Conservation (phyloP, 2,797 vertebrate species). For the Sphaeramia orbicularis region DNA sequence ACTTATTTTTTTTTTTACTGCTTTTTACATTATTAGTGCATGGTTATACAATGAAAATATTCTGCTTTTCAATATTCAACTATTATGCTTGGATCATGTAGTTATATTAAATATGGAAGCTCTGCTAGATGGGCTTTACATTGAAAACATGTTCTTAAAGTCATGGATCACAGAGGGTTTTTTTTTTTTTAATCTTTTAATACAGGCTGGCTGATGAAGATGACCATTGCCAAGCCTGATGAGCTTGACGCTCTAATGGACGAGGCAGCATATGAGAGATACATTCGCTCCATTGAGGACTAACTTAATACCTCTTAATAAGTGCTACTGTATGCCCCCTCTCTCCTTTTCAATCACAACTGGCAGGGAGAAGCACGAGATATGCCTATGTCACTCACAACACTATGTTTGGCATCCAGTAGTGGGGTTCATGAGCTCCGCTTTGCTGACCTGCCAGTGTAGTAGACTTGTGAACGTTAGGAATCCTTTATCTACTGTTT, state of each 20-base stretch:
- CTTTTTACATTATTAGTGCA: not conserved
- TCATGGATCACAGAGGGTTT: not conserved
- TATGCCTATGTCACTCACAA: slow-evolving; percentile 44
- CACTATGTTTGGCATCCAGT: slow-evolving; percentile 36
- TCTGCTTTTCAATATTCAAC: no score
- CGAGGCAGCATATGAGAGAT: slow-evolving; percentile 94
- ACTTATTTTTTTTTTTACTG: not conserved
- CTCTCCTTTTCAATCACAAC: slow-evolving; percentile 44
- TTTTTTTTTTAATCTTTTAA: slow-evolving; percentile 3
- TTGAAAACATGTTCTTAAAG: not conserved
- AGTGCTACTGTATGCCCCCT: slow-evolving; percentile 38
- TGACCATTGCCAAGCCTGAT: slow-evolving; percentile 92
- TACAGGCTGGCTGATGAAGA: slow-evolving; percentile 95
- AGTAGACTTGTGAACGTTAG: slow-evolving; percentile 68
- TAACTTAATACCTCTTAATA: slow-evolving; percentile 68
- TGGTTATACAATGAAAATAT: not conserved
- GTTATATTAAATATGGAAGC: no score
- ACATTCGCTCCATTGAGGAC: slow-evolving; percentile 95
- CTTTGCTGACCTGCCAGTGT: slow-evolving; percentile 47
- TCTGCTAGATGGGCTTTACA: not conserved
- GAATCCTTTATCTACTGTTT: slow-evolving; percentile 58
- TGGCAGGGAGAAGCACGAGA: slow-evolving; percentile 45
- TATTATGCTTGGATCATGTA: not conserved
- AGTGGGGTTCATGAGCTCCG: slow-evolving; percentile 32
- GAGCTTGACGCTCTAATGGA: slow-evolving; percentile 94